Conservation (phyloP, 2,113 vertebrate genomes). For the Pogonocichla stellata region DNA sequence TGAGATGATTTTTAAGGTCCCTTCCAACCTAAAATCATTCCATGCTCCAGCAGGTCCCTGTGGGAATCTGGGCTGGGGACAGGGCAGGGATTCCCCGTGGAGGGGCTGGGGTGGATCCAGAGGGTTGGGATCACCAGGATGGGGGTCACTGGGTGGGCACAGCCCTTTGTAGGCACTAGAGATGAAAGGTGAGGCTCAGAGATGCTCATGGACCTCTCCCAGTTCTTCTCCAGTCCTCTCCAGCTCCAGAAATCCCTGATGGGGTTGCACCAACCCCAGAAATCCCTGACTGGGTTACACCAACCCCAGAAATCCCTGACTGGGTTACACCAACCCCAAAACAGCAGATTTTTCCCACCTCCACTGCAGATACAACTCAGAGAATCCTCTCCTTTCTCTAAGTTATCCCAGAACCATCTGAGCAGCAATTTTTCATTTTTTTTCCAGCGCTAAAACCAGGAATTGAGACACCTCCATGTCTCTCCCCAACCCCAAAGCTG, state of each 20-base stretch:
- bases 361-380: too few relatives aligned
- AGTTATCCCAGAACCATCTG: neutral
- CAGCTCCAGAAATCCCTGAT: neutral
- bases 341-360: neutral
- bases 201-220: neutral
- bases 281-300: neutral
- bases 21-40: neutral
- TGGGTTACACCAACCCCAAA: neutral
- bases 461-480: fast-evolving
- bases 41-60: neutral
- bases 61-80: neutral
- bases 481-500: neutral
- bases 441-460: fast-evolving
- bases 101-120: neutral
- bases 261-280: neutral
- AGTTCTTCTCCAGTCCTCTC: neutral
- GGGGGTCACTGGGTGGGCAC: too few relatives aligned
- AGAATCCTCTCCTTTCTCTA: neutral
- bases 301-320: fast-evolving
- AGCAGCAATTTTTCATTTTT: neutral
- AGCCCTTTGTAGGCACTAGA: neutral
- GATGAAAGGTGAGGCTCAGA: neutral
- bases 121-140: neutral
- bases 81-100: fast-evolving
- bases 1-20: neutral